Percentiles rank a stretch among this genome's conserved stretches.
Conservation (phyloP, 1,140 invertebrate genomes). For the Stenopsyche tienmushanensis region DNA sequence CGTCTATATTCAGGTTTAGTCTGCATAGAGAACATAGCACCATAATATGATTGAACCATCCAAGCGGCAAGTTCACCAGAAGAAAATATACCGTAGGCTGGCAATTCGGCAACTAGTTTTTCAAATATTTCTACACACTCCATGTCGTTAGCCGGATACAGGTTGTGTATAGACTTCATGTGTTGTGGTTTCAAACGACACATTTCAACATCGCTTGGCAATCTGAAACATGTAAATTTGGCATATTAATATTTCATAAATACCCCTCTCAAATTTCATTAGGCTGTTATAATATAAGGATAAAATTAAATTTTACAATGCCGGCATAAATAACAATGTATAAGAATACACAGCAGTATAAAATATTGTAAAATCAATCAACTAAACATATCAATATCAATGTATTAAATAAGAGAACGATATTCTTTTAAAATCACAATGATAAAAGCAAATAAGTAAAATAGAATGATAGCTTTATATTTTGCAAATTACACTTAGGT, state of each 20-base stretch:
- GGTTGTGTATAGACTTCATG: slow-evolving; percentile 75
- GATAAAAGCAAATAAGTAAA: no score
- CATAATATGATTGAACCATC: slow-evolving; percentile 87
- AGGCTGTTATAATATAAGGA: no score
- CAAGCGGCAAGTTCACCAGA: slow-evolving; percentile 72
- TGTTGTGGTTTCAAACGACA: slow-evolving; percentile 71
- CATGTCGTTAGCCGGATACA: slow-evolving; percentile 83
- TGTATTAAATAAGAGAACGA: no score
- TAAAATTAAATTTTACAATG: no score
- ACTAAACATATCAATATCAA: no score
- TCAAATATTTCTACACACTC: slow-evolving; percentile 79
- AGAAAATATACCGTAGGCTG: slow-evolving; percentile 76
- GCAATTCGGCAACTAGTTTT: slow-evolving; percentile 70
- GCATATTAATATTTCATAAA: no score
- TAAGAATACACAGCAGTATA: slow-evolving; percentile 1
- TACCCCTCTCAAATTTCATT: no score
- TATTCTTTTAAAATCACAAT: no score
- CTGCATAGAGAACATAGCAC: slow-evolving; percentile 89
- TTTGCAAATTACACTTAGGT: no score
- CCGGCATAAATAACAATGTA: slow-evolving; percentile 1
- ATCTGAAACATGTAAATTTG: slow-evolving; percentile 47
- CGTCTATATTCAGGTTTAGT: slow-evolving; percentile 76
- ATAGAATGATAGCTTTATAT: no score
- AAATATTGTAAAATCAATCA: no score
- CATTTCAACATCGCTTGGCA: slow-evolving; percentile 66